A percentile compares a stretch with the other conserved stretches of the same genome.
Evolutionary conservation across 2,888 invertebrate species (phyloP).

Genomic region (Zele albiditarsus): DNA sequence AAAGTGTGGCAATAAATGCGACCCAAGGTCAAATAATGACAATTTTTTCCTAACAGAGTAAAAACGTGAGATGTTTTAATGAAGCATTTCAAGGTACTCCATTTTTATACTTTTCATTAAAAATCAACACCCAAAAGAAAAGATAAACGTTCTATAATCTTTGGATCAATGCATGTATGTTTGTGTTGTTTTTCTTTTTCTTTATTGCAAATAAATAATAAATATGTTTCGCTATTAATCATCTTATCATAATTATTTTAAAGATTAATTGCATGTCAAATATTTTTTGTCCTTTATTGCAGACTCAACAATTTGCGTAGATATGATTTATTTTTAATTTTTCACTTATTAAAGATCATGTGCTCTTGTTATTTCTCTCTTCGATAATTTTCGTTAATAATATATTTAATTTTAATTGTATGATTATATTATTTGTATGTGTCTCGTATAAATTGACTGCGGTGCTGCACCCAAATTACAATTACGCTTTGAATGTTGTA

Average conservation of each 20-base stretch:
- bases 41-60: constrained; percentile 7
- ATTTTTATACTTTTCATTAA: not conserved
- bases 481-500: constrained; percentile 26
- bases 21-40: constrained; percentile 11
- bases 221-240: constrained; percentile 29
- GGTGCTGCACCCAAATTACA: not conserved
- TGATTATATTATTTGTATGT: not conserved
- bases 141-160: constrained; percentile 27
- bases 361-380: not conserved
- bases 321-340: not conserved
- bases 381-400: not conserved
- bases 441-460: constrained; percentile 4
- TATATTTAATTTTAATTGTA: not conserved
- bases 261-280: constrained; percentile 19
- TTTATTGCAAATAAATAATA: constrained; percentile 38
- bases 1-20: constrained; percentile 6
- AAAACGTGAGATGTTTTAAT: not conserved
- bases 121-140: constrained; percentile 4
- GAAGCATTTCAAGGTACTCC: constrained; percentile 1
- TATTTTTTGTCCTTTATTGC: not conserved
- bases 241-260: constrained; percentile 1
- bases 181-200: not conserved
- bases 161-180: constrained; percentile 33
- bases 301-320: constrained; percentile 4
- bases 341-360: constrained; percentile 12